These are phyloP conservation scores for Oryctolagus cuniculus DNA, from an alignment of 2,113 vertebrate genomes.

Conservation along the genomic window mOryCun1.1 NC_091442.1:45525001-45525500, in stretches of 20 bases:
- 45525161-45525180: slow-evolving; percentile 56
- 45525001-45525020: slow-evolving; percentile 75
- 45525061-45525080: slow-evolving; percentile 64
- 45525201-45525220: slow-evolving; percentile 32
- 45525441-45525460: slow-evolving; percentile 53
- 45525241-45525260: slow-evolving; percentile 66
- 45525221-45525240: slow-evolving; percentile 54
- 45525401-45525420: slow-evolving; percentile 62
- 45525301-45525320: background rate
- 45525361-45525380: slow-evolving; percentile 50
- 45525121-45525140: too few relatives aligned
- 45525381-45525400: slow-evolving; percentile 55
- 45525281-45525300: slow-evolving; percentile 64
- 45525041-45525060: slow-evolving; percentile 77
- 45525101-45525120: background rate
- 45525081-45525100: slow-evolving; percentile 41
- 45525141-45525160: background rate
- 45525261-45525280: slow-evolving; percentile 32
- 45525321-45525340: background rate
- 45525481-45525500: slow-evolving; percentile 80
- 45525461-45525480: slow-evolving; percentile 54
- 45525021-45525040: slow-evolving; percentile 82
- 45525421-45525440: slow-evolving; percentile 71
- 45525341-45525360: background rate
- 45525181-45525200: slow-evolving; percentile 50